Base-by-base conservation (phyloP, 2,888 invertebrate genomes). In the Caenorhabditis sp. region DNA sequence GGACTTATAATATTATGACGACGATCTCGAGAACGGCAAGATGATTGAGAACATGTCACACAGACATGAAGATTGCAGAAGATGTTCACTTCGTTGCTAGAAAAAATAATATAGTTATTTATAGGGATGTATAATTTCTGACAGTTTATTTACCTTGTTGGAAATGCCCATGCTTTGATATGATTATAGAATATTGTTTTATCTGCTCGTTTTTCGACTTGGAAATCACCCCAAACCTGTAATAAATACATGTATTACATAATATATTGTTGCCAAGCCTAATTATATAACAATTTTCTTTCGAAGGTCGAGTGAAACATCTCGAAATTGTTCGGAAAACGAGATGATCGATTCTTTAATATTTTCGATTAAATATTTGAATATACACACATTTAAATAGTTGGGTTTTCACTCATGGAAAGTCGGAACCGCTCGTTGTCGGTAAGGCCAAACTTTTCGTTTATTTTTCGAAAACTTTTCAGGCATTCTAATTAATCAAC, bases 81-180 rank as follows among this genome's bases (percentile, higher is more conserved):
- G 63, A 86, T 86, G 77, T 86, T 86, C 70, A 86, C 86, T 74
- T 86, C 86, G 65, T 86, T 87, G 76, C 86, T 86, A n/a, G 69
- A 23, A 84, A 73, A 58, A 8, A 36, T 27, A 53, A 7, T 17
- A 14, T n/a, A 36, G 36, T 10, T 36, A 36, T 36, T 36, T 8
- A 50, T 8, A 50, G 17, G 17, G 5, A 5, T 50, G 17, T 36
- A 8, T 36, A 36, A 54, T 4, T 20, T n/a, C 14, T n/a, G 23
- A 25, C 1, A 17, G 7, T 7, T 17, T 49, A 27, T 59, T 54
- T 75, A 84, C 85, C 85, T 85, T 21, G 86, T 87, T 8, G 86
- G 86, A 58, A 86, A 86, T 10, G 86, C 86, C 86, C 86, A 86
- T 7, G 86, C 86, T 68, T 85, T 86, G 68, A 86, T 86, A 49